Evolutionary conservation across 1,140 invertebrate species (phyloP).

Genomic region (Cephus cinctus): DNA sequence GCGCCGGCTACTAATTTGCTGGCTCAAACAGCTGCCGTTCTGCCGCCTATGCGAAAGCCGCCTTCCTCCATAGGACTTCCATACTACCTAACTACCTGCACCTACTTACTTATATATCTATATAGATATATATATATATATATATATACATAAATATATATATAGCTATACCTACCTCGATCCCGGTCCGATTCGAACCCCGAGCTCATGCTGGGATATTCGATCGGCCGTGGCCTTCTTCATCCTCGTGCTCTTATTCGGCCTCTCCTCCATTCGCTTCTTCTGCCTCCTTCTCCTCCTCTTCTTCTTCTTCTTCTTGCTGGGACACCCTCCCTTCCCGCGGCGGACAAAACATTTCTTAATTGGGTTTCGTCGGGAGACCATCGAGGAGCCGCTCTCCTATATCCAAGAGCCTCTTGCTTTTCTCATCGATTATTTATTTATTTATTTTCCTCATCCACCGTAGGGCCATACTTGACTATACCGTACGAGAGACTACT

Average conservation of each 20-base stretch:
- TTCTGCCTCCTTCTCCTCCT: constrained; percentile 22
- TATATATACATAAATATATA: no score
- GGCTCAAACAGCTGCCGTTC: constrained; percentile 56
- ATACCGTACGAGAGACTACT: no score
- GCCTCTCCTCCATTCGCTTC: constrained; percentile 6
- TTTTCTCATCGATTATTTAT: constrained; percentile 27
- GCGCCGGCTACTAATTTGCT: constrained; percentile 57
- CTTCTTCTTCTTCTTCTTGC: constrained; percentile 23
- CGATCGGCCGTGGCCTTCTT: constrained; percentile 40
- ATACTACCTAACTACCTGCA: no score
- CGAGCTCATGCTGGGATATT: constrained; percentile 45
- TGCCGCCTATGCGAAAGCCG: constrained; percentile 48
- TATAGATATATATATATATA: no score
- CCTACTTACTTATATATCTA: no score
- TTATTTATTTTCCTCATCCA: constrained; percentile 23
- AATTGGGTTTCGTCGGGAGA: constrained; percentile 50
- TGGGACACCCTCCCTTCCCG: constrained; percentile 19
- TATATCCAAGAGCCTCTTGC: constrained; percentile 12
- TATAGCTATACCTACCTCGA: constrained; percentile 40
- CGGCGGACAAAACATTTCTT: constrained; percentile 57
- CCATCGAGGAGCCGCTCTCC: constrained; percentile 13
- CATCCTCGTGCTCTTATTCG: constrained; percentile 40
- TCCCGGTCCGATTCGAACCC: constrained; percentile 43
- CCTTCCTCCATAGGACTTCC: no score
- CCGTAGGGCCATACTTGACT: no score